Conservation (phyloP, 2,888 invertebrate genomes). For the Epirrhoe alternata region DNA sequence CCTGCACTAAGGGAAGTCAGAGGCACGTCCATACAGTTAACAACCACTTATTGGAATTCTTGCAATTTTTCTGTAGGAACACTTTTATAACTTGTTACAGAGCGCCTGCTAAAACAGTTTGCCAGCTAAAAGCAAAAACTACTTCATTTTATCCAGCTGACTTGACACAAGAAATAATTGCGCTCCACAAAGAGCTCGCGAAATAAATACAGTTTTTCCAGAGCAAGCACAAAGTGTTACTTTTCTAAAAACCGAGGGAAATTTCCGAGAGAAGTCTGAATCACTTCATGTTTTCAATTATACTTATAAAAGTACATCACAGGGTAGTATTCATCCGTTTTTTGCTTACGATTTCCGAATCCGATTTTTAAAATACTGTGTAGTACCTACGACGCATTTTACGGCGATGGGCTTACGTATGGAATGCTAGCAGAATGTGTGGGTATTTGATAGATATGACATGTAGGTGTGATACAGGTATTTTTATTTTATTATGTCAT, state of each 20-base stretch:
- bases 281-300: conserved; percentile 3
- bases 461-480: too few species aligned
- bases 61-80: too few species aligned
- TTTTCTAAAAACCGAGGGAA: neutral
- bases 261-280: neutral
- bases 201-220: conserved; percentile 19
- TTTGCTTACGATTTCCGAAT: neutral
- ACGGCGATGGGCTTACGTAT: too few species aligned
- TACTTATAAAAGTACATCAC: neutral
- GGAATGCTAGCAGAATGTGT: too few species aligned
- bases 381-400: too few species aligned
- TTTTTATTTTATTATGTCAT: too few species aligned
- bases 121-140: neutral
- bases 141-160: conserved; percentile 8
- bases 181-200: conserved; percentile 15
- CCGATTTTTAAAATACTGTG: neutral
- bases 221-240: conserved; percentile 16
- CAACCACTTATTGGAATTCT: too few species aligned
- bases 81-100: too few species aligned
- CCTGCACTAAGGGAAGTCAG: too few species aligned
- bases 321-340: neutral
- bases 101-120: neutral
- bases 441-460: too few species aligned
- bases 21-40: too few species aligned
- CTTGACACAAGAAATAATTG: conserved; percentile 22